phyloP scores from a whole-genome alignment of 2,888 invertebrate species.

The Cheilosia vernalis region DNA sequence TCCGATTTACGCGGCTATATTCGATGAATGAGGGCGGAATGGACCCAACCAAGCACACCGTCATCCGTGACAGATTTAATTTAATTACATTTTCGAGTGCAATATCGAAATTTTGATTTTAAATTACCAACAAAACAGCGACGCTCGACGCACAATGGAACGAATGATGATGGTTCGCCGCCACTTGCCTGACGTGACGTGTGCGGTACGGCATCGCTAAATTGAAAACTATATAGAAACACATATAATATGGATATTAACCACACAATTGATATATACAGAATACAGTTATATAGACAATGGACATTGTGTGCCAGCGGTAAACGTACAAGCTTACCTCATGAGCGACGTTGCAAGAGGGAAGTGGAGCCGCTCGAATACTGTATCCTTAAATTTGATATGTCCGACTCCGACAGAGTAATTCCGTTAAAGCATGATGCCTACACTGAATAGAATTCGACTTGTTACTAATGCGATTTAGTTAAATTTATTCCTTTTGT shows the following conservation, averaged over 20 bases:
- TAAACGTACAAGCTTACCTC: conserved; percentile 8
- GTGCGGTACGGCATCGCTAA: conserved; percentile 51
- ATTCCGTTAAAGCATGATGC: conserved; percentile 33
- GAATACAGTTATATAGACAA: conserved; percentile 14
- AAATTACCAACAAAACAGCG: conserved; percentile 19
- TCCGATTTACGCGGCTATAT: conserved; percentile 17
- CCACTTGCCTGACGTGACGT: conserved; percentile 44
- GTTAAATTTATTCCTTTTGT: no score
- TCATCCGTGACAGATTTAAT: conserved; percentile 70
- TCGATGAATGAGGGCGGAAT: conserved; percentile 5
- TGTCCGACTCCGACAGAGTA: conserved; percentile 26
- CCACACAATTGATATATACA: conserved; percentile 56
- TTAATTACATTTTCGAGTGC: conserved; percentile 69
- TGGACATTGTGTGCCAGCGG: conserved; percentile 21
- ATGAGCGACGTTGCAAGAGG: neutral
- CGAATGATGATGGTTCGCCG: conserved; percentile 4
- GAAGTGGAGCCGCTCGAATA: neutral
- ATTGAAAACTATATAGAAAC: conserved; percentile 68
- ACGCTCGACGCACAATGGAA: neutral
- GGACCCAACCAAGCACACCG: neutral
- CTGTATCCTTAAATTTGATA: conserved; percentile 23
- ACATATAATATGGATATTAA: conserved; percentile 23
- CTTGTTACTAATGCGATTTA: neutral
- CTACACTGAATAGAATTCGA: conserved; percentile 39
- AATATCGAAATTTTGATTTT: conserved; percentile 62